Evolutionary conservation across 2,797 vertebrate genomes (phyloP), one percentile per base, ranked within the genome.

Genomic region (Microctenopoma lineatum): DNA sequence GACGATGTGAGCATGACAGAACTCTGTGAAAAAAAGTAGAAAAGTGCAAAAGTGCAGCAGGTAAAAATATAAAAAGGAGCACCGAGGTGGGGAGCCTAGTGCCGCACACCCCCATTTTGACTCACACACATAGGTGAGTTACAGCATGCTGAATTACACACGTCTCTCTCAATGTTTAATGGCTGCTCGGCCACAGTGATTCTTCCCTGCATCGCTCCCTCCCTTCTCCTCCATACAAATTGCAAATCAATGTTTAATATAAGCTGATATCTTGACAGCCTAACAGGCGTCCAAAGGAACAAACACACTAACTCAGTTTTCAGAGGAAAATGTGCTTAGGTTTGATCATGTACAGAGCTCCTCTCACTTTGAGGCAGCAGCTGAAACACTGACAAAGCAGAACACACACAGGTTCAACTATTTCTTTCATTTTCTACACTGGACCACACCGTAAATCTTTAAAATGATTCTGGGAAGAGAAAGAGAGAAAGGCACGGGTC

Each of bases 161-260:
- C 21, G 21, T 21, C 5, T 29, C 27, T 29, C 4, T 42, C 15
- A n/a, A 44, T 18, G 21, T 39, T 42, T 45, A 26, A 21, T 36
- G 14, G 26, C 26, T 21, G 0, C 53, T 44, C 29, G 10, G 38
- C 55, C 34, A 36, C 5, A 36, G 3, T 36, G 7, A 36, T 7
- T 36, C 34, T 8, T 36, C 34, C 9, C 7, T 36, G 34, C 27
- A 4, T 29, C 41, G 29, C 13, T 18, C 38, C 39, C 26, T 53
- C 52, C 11, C 3, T 38, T 39, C 25, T 54, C 27, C 27, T 1
- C 39, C 2, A 6, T 57, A 34, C 9, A 66, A 65, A 66, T 34
- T 34, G 53, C 50, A 59, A 79, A 79, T 79, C 59, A 3, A 69
- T 72, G 12, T 47, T 55, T 62, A 5, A 71, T 59, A 59, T 75